A percentile compares a stretch with the other conserved stretches of the same genome.
Conservation (phyloP, 2,888 invertebrate species). For the Chorisops tibialis region DNA sequence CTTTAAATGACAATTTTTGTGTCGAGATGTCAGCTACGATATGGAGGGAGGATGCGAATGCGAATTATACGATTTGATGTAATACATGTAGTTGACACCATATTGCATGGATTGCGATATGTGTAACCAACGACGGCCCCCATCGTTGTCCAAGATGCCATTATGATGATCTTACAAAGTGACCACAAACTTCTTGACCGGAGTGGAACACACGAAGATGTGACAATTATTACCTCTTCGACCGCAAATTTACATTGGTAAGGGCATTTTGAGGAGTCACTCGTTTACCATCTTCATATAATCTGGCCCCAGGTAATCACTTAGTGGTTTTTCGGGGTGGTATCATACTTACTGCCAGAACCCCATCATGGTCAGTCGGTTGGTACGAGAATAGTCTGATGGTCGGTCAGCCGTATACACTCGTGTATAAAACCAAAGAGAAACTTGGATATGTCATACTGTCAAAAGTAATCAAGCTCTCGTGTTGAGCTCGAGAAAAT, state of each 20-base stretch:
- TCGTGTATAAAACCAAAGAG: conserved; percentile 10
- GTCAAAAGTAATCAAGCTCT: conserved; percentile 23
- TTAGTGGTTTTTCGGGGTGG: background rate
- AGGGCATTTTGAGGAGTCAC: conserved; percentile 11
- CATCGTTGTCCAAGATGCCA: no score
- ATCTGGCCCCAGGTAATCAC: background rate
- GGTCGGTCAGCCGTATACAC: no score
- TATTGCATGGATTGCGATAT: background rate
- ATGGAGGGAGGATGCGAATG: background rate
- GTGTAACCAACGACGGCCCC: background rate
- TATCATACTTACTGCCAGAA: no score
- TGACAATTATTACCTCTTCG: conserved; percentile 14
- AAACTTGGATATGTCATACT: conserved; percentile 22
- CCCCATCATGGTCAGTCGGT: background rate
- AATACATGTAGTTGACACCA: conserved; percentile 9
- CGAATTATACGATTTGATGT: conserved; percentile 2
- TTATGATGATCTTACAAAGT: background rate
- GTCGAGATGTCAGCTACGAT: background rate
- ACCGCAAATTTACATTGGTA: conserved; percentile 21
- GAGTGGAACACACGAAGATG: conserved; percentile 3
- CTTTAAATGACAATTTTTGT: conserved; percentile 20
- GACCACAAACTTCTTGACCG: conserved; percentile 21
- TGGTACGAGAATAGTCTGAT: no score
- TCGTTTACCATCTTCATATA: conserved; percentile 2
- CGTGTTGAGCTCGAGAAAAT: conserved; percentile 17